Conservation (phyloP, 2,113 vertebrate species). For the Aspiorhynchus laticeps region DNA sequence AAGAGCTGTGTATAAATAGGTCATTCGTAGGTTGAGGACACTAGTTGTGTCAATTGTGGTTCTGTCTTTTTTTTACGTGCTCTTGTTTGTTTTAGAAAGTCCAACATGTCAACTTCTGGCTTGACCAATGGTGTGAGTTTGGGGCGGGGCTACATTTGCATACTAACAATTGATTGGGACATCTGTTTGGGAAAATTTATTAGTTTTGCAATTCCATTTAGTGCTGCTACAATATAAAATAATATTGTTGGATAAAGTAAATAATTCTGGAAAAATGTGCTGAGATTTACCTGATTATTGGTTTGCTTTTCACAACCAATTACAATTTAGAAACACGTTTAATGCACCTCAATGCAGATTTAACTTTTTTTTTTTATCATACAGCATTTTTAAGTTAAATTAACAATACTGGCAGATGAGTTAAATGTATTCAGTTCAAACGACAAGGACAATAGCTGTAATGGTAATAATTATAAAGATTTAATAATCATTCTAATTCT, state of each 20-base stretch:
- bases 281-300: not conserved
- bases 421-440: not conserved
- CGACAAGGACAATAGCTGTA: not conserved
- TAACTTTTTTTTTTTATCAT: not conserved
- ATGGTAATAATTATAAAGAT: not conserved
- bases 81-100: not conserved
- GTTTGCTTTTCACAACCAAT: not conserved
- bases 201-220: conserved; percentile 4
- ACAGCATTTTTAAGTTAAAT: not conserved
- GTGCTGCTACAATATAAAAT: not conserved
- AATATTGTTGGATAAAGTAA: not conserved
- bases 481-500: not conserved
- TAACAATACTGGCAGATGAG: not conserved
- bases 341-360: not conserved
- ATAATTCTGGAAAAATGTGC: not conserved
- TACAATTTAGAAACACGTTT: not conserved
- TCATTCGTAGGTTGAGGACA: not conserved
- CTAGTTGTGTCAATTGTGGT: not conserved
- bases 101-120: not conserved
- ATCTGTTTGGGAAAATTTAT: not conserved
- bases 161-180: not conserved
- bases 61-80: not conserved
- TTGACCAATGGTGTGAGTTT: not conserved
- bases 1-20: not conserved
- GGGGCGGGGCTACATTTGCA: not conserved